phyloP scores from a whole-genome alignment of 2,888 invertebrate species.

The Drosophila colorata region DNA sequence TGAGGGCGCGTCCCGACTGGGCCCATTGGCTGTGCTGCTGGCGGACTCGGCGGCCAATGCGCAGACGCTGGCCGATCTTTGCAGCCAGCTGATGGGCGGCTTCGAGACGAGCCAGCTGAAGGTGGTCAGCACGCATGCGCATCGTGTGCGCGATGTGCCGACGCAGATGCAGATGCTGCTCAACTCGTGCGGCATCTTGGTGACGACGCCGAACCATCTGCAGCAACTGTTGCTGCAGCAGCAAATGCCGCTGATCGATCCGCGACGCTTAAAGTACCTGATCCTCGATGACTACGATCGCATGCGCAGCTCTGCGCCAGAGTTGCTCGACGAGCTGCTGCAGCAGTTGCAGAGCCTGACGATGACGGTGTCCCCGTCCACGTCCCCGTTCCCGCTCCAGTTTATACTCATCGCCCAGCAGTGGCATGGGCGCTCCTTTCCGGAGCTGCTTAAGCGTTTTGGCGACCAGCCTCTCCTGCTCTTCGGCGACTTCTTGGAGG shows the following conservation, averaged over 20 bases:
- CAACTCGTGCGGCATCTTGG: constrained; percentile 56
- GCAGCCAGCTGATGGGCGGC: constrained; percentile 33
- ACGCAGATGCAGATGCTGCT: constrained; percentile 31
- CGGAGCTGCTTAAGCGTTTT: constrained; percentile 9
- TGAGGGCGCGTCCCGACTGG: background rate
- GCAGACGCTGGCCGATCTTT: constrained; percentile 14
- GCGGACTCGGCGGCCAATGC: constrained; percentile 40
- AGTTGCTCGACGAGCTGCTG: constrained; percentile 24
- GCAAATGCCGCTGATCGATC: constrained; percentile 26
- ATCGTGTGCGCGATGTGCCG: background rate
- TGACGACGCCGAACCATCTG: constrained; percentile 49
- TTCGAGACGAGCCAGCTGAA: constrained; percentile 4
- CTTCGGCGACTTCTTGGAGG: constrained; percentile 62
- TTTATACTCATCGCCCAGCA: constrained; percentile 53
- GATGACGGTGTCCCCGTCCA: no score
- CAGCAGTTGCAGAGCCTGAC: background rate
- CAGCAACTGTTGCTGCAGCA: constrained; percentile 29
- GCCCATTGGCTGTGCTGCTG: constrained; percentile 61
- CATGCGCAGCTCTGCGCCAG: constrained; percentile 9
- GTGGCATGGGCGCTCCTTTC: constrained; percentile 48
- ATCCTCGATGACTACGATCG: constrained; percentile 66
- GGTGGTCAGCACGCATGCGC: constrained; percentile 45
- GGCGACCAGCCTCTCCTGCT: constrained; percentile 46
- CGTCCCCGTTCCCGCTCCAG: constrained; percentile 17
- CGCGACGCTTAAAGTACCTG: constrained; percentile 33